phyloP scores from a whole-genome alignment of 2,113 vertebrate genomes.

The Clarias gariepinus region DNA sequence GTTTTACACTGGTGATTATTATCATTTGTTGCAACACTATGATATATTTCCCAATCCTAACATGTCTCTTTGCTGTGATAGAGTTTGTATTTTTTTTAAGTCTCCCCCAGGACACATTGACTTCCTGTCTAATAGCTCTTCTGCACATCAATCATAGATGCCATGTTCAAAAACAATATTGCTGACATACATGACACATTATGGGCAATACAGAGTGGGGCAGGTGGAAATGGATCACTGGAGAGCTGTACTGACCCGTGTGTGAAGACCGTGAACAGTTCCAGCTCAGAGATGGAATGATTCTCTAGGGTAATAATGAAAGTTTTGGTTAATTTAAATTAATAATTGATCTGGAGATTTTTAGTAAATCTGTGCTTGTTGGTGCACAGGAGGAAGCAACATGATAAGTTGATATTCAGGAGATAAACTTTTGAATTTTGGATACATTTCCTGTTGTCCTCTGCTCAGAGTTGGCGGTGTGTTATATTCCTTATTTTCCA shows the following conservation, averaged over 20 bases:
- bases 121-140: conserved; percentile 49
- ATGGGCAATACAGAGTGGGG: conserved; percentile 31
- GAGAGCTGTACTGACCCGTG: conserved; percentile 42
- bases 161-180: conserved; percentile 54
- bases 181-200: conserved; percentile 33
- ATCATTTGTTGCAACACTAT: conserved; percentile 30
- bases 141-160: conserved; percentile 41
- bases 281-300: conserved; percentile 30
- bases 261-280: conserved; percentile 38
- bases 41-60: conserved; percentile 48
- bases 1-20: conserved; percentile 40
- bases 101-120: conserved; percentile 48
- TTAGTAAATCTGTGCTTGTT: conserved; percentile 8
- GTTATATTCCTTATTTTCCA: neutral
- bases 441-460: neutral
- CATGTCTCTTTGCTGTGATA: conserved; percentile 45
- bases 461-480: conserved; percentile 14
- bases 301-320: conserved; percentile 49
- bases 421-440: conserved; percentile 10
- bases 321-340: conserved; percentile 54
- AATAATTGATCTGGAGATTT: conserved; percentile 47
- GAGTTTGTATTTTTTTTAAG: conserved; percentile 49
- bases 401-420: neutral
- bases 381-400: neutral
- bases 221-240: conserved; percentile 46